A percentile compares a stretch with the other conserved stretches of the same genome.
phyloP scores from a whole-genome alignment of 2,888 invertebrate species.

The Iphiclides podalirius region DNA sequence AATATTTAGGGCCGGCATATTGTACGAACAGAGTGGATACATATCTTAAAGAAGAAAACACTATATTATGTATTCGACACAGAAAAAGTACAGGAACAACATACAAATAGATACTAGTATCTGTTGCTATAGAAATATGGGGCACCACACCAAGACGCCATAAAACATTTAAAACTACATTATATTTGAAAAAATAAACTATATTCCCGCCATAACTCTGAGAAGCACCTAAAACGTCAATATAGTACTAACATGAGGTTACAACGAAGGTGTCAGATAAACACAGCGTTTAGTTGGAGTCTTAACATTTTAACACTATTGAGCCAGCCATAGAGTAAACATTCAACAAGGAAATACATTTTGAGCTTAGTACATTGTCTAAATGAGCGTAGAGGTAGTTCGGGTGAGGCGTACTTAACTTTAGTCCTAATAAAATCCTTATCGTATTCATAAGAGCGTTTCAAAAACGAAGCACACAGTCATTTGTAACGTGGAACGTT shows the following conservation, averaged over 20 bases:
- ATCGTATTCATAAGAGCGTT: constrained; percentile 63
- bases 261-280: too few relatives aligned
- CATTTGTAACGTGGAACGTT: not conserved
- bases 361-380: constrained; percentile 18
- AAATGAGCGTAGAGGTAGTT: constrained; percentile 58
- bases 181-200: constrained; percentile 17
- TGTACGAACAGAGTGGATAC: too few relatives aligned
- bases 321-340: constrained; percentile 33
- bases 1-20: too few relatives aligned
- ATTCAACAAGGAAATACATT: constrained; percentile 33
- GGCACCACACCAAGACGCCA: not conserved
- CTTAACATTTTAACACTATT: constrained; percentile 23
- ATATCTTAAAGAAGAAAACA: too few relatives aligned
- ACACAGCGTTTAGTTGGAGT: too few relatives aligned
- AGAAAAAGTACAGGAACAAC: not conserved
- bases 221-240: constrained; percentile 7
- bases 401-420: constrained; percentile 30
- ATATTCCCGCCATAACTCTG: constrained; percentile 3
- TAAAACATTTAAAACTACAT: not conserved
- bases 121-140: not conserved
- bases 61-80: too few relatives aligned
- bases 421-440: too few relatives aligned
- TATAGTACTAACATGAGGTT: not conserved
- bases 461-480: constrained; percentile 54
- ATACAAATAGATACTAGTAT: constrained; percentile 1